Conservation (phyloP, 1,140 invertebrate genomes). For the Oedothorax gibbosus region DNA sequence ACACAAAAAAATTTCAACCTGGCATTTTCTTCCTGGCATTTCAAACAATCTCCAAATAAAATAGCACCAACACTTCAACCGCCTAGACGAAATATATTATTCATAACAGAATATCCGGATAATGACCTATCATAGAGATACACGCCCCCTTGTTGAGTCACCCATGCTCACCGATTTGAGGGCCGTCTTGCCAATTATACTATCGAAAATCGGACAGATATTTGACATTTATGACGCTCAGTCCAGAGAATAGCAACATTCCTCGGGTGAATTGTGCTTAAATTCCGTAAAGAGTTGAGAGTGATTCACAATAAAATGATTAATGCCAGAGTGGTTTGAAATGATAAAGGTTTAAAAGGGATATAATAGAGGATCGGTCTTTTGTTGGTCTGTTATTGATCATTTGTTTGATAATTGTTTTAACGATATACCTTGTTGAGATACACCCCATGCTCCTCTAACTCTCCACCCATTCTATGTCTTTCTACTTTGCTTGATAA, state of each 20-base stretch:
- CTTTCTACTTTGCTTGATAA: too few relatives aligned
- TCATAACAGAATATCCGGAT: slow-evolving; percentile 25
- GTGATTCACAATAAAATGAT: not conserved
- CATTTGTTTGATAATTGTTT: too few relatives aligned
- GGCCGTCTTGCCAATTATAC: slow-evolving; percentile 11
- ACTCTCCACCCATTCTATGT: too few relatives aligned
- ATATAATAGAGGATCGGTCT: not conserved
- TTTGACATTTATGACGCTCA: slow-evolving; percentile 17
- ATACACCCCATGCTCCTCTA: too few relatives aligned
- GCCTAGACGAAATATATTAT: slow-evolving; percentile 11
- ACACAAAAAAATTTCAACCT: too few relatives aligned
- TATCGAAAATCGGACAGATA: slow-evolving; percentile 3
- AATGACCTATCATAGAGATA: slow-evolving; percentile 6
- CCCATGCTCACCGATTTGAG: not conserved
- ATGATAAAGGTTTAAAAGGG: not conserved
- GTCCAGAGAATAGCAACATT: not conserved
- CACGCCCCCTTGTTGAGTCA: slow-evolving; percentile 19
- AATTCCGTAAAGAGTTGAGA: not conserved
- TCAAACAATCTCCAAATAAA: not conserved
- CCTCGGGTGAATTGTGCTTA: too few relatives aligned
- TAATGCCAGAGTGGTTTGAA: not conserved
- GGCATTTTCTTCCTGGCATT: too few relatives aligned
- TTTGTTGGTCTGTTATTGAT: not conserved
- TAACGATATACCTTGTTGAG: too few relatives aligned
- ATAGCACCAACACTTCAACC: not conserved